Conservation (phyloP, 2,113 vertebrate genomes). For the Malurus melanocephalus region DNA sequence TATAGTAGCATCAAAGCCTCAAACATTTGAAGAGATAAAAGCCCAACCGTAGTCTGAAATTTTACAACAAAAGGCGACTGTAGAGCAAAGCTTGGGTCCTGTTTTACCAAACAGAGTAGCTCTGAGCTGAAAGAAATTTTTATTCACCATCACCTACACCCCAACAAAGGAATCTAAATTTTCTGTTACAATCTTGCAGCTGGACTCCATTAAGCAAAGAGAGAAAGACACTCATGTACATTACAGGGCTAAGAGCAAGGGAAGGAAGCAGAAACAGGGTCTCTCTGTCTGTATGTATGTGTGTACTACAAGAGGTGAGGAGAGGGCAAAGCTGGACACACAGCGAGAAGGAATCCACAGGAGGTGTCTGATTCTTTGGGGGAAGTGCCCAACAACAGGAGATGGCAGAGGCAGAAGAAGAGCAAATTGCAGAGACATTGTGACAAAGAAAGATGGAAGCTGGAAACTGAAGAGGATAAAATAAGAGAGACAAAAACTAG, state of each 20-base stretch:
- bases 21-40: not conserved
- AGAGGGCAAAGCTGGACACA: not conserved
- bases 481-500: not conserved
- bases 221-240: not conserved
- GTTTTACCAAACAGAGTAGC: not conserved
- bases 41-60: not conserved
- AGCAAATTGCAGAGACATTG: not conserved
- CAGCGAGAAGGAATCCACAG: not conserved
- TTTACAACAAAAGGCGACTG: not conserved
- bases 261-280: not conserved
- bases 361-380: not conserved
- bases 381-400: not conserved
- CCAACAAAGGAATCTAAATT: not conserved
- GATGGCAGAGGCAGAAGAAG: not conserved
- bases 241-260: not conserved
- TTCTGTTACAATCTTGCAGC: not conserved
- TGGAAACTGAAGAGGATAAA: not conserved
- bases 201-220: not conserved
- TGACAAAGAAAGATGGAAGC: not conserved
- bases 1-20: not conserved
- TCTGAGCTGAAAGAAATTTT: not conserved
- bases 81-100: not conserved
- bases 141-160: not conserved
- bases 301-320: not conserved
- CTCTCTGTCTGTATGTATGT: fast-evolving